A percentile compares a stretch with the other conserved stretches of the same genome.
phyloP scores from a whole-genome alignment of 2,113 vertebrate species.

The Anolis carolinensis region DNA sequence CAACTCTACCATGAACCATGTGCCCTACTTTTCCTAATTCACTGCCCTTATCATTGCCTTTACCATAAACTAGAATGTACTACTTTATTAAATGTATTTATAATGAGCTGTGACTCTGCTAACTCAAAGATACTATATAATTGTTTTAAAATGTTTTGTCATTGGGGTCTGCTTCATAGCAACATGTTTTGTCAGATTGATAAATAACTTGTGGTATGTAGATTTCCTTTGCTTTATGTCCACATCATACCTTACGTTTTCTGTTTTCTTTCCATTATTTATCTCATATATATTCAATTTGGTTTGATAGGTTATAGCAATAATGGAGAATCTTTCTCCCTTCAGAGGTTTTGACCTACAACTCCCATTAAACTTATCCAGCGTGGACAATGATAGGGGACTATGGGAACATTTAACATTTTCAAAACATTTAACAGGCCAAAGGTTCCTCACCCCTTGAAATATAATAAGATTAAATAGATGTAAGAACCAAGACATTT shows the following conservation, averaged over 20 bases:
- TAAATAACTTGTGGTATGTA: neutral
- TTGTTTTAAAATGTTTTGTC: neutral
- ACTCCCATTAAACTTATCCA: neutral
- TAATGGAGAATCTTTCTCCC: too few species aligned
- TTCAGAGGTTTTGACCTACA: too few species aligned
- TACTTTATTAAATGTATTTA: neutral
- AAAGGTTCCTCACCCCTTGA: neutral
- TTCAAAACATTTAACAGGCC: neutral
- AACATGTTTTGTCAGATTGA: neutral
- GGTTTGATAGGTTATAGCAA: neutral
- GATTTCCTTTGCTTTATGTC: too few species aligned
- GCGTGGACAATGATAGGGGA: neutral
- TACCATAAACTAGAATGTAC: neutral
- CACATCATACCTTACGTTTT: neutral
- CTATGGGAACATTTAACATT: too few species aligned
- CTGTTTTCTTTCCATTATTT: neutral
- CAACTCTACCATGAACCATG: neutral
- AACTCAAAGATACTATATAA: constrained; percentile 9
- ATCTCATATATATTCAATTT: too few species aligned
- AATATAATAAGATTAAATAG: neutral
- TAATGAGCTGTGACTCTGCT: neutral
- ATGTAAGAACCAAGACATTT: neutral
- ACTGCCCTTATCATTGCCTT: neutral
- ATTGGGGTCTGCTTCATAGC: neutral
- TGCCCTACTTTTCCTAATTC: constrained; percentile 18